phyloP scores from a whole-genome alignment of 2,113 vertebrate species.

The Lampris megalopsis region DNA sequence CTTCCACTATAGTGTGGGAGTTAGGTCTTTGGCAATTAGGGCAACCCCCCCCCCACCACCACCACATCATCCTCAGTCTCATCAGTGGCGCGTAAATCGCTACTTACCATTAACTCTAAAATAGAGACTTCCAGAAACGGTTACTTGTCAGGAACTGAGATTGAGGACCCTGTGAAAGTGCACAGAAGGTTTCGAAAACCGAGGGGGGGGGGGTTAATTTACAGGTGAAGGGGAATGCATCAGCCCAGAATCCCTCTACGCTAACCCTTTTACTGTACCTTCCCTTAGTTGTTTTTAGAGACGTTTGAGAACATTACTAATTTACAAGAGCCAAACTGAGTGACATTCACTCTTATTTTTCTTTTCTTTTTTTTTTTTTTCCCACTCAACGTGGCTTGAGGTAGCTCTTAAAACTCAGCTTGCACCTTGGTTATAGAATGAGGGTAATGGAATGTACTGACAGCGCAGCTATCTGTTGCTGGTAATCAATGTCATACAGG shows the following conservation, averaged over 20 bases:
- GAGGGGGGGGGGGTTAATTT: slow-evolving; percentile 29
- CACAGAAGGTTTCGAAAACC: slow-evolving; percentile 36
- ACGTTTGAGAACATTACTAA: slow-evolving; percentile 70
- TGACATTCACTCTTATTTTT: slow-evolving; percentile 83
- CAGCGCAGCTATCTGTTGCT: slow-evolving; percentile 59
- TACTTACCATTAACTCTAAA: slow-evolving; percentile 49
- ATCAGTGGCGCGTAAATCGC: slow-evolving; percentile 49
- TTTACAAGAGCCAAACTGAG: slow-evolving; percentile 83
- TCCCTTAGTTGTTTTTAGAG: slow-evolving; percentile 70
- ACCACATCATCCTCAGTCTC: slow-evolving; percentile 42
- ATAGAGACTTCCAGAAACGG: slow-evolving; percentile 40
- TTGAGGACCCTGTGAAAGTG: slow-evolving; percentile 46
- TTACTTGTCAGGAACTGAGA: slow-evolving; percentile 48
- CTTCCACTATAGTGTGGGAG: slow-evolving; percentile 73
- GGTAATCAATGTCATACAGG: slow-evolving; percentile 67
- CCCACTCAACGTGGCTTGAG: slow-evolving; percentile 59
- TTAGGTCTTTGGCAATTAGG: slow-evolving; percentile 69
- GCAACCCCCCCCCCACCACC: slow-evolving; percentile 32
- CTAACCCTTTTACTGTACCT: slow-evolving; percentile 60
- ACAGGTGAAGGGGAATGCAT: slow-evolving; percentile 50
- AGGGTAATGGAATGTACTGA: slow-evolving; percentile 69
- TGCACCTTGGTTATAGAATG: slow-evolving; percentile 71
- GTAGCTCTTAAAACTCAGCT: slow-evolving; percentile 60
- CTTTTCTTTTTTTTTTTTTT: slow-evolving; percentile 43
- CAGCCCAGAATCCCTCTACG: slow-evolving; percentile 52